Conservation (phyloP, 2,797 vertebrate genomes). For the Poecilia velifera region DNA sequence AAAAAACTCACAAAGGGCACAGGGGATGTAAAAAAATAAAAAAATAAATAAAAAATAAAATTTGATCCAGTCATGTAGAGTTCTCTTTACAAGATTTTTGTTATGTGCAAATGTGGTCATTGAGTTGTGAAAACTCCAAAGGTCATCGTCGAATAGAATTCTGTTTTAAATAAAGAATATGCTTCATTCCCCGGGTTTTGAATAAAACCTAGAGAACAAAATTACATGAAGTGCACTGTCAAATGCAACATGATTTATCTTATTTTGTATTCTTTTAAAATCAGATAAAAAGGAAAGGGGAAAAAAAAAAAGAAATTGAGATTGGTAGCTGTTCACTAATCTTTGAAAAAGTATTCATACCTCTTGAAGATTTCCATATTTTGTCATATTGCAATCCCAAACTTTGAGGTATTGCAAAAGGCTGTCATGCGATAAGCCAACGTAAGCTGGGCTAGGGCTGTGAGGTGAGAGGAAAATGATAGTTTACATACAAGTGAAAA, state of each 20-base stretch:
- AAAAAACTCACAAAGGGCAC: background rate
- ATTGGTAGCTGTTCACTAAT: background rate
- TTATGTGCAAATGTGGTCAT: background rate
- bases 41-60: background rate
- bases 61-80: background rate
- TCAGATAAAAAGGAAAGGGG: background rate
- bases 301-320: background rate
- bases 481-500: background rate
- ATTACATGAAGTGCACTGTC: background rate
- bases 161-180: background rate
- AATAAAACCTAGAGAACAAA: background rate
- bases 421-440: background rate
- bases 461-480: background rate
- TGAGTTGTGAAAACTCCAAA: background rate
- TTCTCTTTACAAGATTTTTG: background rate
- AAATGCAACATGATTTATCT: background rate
- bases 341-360: background rate
- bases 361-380: no score
- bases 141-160: background rate
- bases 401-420: background rate
- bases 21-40: background rate
- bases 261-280: background rate
- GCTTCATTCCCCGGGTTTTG: background rate
- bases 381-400: background rate
- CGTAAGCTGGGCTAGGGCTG: background rate